Conservation (phyloP, 37 sponge, comb jelly and placozoan genomes). For the Halisarca cf. caerulea region DNA sequence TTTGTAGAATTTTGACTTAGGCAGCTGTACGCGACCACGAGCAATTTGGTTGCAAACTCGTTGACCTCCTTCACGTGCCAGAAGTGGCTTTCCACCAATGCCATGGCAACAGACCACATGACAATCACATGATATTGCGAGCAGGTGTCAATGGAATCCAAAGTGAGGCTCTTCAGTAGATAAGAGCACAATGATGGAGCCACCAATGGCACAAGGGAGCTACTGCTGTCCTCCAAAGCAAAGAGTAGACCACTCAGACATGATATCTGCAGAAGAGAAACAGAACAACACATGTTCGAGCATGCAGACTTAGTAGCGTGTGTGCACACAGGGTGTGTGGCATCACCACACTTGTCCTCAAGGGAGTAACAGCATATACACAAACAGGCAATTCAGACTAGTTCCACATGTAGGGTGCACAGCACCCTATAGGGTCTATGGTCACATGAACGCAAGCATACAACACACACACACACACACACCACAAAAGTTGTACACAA, state of each 20-base stretch:
- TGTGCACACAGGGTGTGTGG: too few species aligned
- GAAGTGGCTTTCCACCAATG: not conserved
- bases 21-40: not conserved
- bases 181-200: conserved; percentile 11
- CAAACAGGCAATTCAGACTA: too few species aligned
- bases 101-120: conserved; percentile 18
- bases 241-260: conserved; percentile 66
- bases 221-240: conserved; percentile 45
- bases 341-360: too few species aligned
- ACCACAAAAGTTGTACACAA: too few species aligned
- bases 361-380: too few species aligned
- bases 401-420: too few species aligned
- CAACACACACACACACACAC: too few species aligned
- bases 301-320: too few species aligned
- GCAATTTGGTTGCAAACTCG: not conserved
- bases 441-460: too few species aligned
- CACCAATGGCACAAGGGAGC: conserved; percentile 7
- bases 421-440: too few species aligned
- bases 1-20: not conserved
- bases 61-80: conserved; percentile 1
- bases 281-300: not conserved
- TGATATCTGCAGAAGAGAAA: conserved; percentile 34
- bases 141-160: not conserved
- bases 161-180: not conserved
- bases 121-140: conserved; percentile 25